Evolutionary conservation across 2,113 vertebrate genomes (phyloP).

Genomic region (Ciconia stormi): DNA sequence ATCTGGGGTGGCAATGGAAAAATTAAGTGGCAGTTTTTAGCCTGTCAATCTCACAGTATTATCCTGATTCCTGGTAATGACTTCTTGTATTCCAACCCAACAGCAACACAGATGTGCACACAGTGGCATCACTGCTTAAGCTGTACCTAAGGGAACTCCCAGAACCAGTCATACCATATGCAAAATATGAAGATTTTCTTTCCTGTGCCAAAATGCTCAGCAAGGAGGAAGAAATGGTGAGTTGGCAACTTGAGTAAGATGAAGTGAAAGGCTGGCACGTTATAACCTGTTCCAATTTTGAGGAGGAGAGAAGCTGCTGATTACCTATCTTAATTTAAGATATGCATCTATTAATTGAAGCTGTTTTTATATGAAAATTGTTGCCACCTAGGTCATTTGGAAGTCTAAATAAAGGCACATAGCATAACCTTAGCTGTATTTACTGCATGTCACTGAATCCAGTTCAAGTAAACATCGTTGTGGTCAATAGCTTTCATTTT

Average conservation of each 20-base stretch:
- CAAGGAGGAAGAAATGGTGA: constrained; percentile 91
- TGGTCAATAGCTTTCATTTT: background rate
- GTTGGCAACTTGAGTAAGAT: constrained; percentile 3
- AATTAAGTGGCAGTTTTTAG: background rate
- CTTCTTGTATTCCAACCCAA: constrained; percentile 22
- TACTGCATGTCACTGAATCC: background rate
- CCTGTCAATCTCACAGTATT: background rate
- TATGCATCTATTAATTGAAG: background rate
- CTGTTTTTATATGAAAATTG: background rate
- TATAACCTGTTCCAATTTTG: background rate
- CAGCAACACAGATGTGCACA: constrained; percentile 97
- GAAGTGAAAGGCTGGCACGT: background rate
- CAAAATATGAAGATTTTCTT: constrained; percentile 92
- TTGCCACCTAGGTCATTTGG: background rate
- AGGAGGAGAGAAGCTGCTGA: background rate
- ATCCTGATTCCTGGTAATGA: background rate
- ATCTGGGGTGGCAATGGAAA: background rate
- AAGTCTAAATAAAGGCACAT: background rate
- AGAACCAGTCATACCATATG: constrained; percentile 92
- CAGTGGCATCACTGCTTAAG: constrained; percentile 94
- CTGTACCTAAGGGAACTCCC: constrained; percentile 95
- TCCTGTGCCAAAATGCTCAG: constrained; percentile 88
- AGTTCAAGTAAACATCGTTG: background rate
- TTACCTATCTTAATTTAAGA: background rate
- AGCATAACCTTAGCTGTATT: background rate